Evolutionary conservation across 1,140 invertebrate genomes (phyloP).

Genomic region (Lucilia sericata): DNA sequence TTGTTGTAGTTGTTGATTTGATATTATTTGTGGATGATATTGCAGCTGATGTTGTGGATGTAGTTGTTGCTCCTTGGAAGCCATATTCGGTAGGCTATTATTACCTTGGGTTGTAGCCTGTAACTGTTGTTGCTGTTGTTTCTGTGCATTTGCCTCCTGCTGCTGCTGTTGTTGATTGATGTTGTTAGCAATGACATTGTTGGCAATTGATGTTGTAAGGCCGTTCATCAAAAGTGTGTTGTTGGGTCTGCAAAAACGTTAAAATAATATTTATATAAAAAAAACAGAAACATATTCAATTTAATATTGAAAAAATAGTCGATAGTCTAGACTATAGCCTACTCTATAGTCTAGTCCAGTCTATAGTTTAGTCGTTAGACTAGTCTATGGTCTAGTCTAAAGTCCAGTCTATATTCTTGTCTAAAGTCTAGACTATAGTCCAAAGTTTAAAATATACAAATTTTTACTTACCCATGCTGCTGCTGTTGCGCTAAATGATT

Average conservation of each 20-base stretch:
- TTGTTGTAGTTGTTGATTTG: slow-evolving; percentile 18
- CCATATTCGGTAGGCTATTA: slow-evolving; percentile 47
- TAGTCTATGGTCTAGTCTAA: too few species aligned
- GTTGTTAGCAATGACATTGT: slow-evolving; percentile 59
- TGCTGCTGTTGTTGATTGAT: slow-evolving; percentile 45
- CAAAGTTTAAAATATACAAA: too few species aligned
- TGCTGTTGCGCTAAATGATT: slow-evolving; percentile 41
- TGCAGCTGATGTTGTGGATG: slow-evolving; percentile 25
- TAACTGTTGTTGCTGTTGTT: slow-evolving; percentile 35
- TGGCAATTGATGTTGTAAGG: slow-evolving; percentile 54
- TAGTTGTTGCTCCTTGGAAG: slow-evolving; percentile 54
- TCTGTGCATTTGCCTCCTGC: slow-evolving; percentile 32
- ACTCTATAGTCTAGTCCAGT: too few species aligned
- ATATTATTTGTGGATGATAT: slow-evolving; percentile 17
- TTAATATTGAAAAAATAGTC: too few species aligned
- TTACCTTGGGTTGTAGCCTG: slow-evolving; percentile 21
- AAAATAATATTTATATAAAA: neutral
- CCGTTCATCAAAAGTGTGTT: slow-evolving; percentile 64
- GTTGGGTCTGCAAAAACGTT: slow-evolving; percentile 40
- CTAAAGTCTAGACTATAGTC: too few species aligned
- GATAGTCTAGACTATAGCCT: too few species aligned
- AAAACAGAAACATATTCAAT: too few species aligned
- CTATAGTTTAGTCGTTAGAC: too few species aligned
- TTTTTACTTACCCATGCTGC: slow-evolving; percentile 44
- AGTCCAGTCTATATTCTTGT: too few species aligned